A percentile compares a stretch with the other conserved stretches of the same genome.
These are phyloP conservation scores for Thalassophryne amazonica DNA, from an alignment of 2,797 vertebrate species.

Conservation along the genomic window DNA sequence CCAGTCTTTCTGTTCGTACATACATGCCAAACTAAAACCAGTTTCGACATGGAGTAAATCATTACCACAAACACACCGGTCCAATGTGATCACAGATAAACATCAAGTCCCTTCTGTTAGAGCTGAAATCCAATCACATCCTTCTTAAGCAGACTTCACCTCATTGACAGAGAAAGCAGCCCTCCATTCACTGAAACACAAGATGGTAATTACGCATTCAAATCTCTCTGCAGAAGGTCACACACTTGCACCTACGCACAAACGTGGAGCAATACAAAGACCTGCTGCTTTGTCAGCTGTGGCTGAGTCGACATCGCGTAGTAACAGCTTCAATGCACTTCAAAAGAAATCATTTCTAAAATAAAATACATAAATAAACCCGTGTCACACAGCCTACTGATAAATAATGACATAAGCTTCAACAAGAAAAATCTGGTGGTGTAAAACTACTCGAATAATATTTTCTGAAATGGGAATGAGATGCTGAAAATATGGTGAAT, in stretches of 20 bases:
- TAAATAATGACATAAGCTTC: too few species aligned
- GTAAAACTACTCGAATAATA: too few species aligned
- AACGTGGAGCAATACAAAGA: too few species aligned
- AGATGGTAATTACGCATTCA: background rate
- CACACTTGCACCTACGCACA: background rate
- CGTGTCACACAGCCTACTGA: too few species aligned
- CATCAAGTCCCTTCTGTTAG: constrained; percentile 29
- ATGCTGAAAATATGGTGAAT: too few species aligned
- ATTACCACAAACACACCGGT: constrained; percentile 20
- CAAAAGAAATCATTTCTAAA: too few species aligned
- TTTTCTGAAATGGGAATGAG: too few species aligned
- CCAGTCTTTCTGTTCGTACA: background rate
- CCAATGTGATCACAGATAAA: constrained; percentile 23
- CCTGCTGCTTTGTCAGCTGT: too few species aligned
- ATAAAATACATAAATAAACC: too few species aligned
- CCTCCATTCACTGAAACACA: constrained; percentile 1
- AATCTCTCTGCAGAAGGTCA: background rate
- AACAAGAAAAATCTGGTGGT: too few species aligned
- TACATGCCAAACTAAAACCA: background rate
- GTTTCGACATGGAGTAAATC: constrained; percentile 2
- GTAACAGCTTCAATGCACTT: too few species aligned
- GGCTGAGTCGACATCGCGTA: too few species aligned
- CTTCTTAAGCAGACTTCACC: constrained; percentile 9
- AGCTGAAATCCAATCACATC: constrained; percentile 27
- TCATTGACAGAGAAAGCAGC: constrained; percentile 18